These are phyloP conservation scores for Sebastes iracundus DNA, from an alignment of 2,797 vertebrate genomes.

Conservation along the genomic window DNA sequence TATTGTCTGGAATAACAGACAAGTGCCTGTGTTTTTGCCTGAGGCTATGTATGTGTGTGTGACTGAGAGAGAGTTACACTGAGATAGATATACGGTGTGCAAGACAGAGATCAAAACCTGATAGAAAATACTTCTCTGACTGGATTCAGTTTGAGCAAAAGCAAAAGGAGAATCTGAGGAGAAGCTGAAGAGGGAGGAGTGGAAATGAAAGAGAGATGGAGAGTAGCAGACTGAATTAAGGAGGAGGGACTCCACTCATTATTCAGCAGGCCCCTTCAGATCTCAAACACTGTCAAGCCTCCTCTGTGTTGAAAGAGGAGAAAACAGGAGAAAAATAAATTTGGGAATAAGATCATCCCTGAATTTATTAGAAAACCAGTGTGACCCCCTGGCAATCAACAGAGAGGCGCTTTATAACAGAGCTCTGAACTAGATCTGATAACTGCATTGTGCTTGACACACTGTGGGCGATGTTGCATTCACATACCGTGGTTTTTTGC, in stretches of 20 bases:
- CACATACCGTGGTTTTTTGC: too few relatives aligned
- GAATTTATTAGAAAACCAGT: slow-evolving; percentile 19
- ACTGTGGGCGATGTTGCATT: not conserved
- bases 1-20: slow-evolving; percentile 30
- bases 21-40: slow-evolving; percentile 23
- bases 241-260: slow-evolving; percentile 22
- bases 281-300: slow-evolving; percentile 38
- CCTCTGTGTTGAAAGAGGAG: slow-evolving; percentile 18
- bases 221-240: slow-evolving; percentile 23
- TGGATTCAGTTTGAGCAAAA: not conserved
- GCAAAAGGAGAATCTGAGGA: slow-evolving; percentile 2
- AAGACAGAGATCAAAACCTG: not conserved
- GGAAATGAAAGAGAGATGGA: slow-evolving; percentile 23
- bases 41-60: not conserved
- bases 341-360: slow-evolving; percentile 23
- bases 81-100: not conserved
- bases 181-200: slow-evolving; percentile 9
- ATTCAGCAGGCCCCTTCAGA: slow-evolving; percentile 40
- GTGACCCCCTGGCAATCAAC: slow-evolving; percentile 19
- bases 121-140: slow-evolving; percentile 15
- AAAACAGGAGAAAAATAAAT: slow-evolving; percentile 29
- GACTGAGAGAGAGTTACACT: not conserved
- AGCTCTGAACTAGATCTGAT: not conserved
- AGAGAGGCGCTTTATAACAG: not conserved
- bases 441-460: not conserved